Evolutionary conservation across 1,140 invertebrate species (phyloP), one percentile per base, ranked within the genome.

Genomic region (Centruroides sculpturatus): DNA sequence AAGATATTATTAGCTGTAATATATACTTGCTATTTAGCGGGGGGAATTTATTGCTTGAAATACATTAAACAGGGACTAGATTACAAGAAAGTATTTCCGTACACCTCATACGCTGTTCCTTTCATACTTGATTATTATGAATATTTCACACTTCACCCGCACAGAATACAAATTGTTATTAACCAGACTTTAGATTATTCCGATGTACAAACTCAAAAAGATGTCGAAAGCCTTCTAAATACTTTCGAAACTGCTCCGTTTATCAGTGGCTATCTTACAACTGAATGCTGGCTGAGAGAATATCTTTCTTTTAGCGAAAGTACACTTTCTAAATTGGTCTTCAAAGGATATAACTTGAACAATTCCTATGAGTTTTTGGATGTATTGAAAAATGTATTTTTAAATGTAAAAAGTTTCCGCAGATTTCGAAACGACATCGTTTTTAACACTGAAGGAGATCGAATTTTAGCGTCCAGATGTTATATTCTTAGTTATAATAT

Each of bases 401-500:
- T 58, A 34, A 61, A 66, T 41, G 59, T 64, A 8, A 62, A 68
- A 4, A 71, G 56, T 79, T n/a, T 86, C 81, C 74, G 79, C 7
- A 41, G 41, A 41, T 89, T 85, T 68, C 82, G 83, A 4, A 74
- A 91, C 53, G 92, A 96, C 69, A 84, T 95, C 0, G 85, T 84
- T 66, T 89, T 92, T 62, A 86, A 89, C 64, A 79, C 85, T 4
- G 77, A 81, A 11, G 80, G 81, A 0, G 81, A 83, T 13, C 78
- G 79, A 62, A 91, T 94, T 11, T 71, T 86, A 1, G 89, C 86
- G 0, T 90, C 88, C 12, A 77, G 91, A 60, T 92, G 92, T 69
- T 72, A 92, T 34, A 85, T 94, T 56, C 89, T 93, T 74, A 87
- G 88, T 1, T 83, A 89, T 1, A 90, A 93, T 67, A 87, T 94